Evolutionary conservation across 2,797 vertebrate genomes (phyloP), one percentile per base, ranked within the genome.

Genomic region (Orestias chungarensis): DNA sequence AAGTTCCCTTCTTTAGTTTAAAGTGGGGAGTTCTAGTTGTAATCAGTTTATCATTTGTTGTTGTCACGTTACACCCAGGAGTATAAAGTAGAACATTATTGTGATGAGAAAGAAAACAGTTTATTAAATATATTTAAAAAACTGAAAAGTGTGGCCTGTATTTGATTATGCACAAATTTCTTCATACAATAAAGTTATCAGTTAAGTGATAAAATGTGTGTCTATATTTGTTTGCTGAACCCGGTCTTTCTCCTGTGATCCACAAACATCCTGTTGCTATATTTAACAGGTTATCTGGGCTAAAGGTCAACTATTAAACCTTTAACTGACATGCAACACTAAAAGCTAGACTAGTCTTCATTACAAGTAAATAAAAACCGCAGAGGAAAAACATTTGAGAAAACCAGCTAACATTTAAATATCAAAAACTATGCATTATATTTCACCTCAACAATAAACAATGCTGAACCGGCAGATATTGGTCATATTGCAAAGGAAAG

Each of bases 241-340:
- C 35, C 35, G 14, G 59, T 14, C 59, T 62, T 23, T 11, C 23
- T 11, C 59, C 59, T 62, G 59, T n/a, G 55, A 35, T 29, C 29
- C 54, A 20, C 29, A 33, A 59, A 35, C 31, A 59, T 35, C 55
- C 55, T 35, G 23, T 62, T 25, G 59, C 59, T 62, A 62, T 61
- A 38, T 62, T 62, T 62, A 62, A 25, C 49, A 6, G 6, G n/a
- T 25, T 18, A 11, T 62, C 59, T 62, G 14, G 59, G 33, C 59
- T 40, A 25, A 62, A 40, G 59, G 59, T 40, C 59, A 40, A 38
- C 33, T 14, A 35, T 23, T 62, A 62, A 62, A 62, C 59, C 23
- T 62, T 62, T 40, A 7, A 40, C 10, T 62, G 35, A 40, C 59
- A 3, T 25, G 35, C 4, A 7, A 40, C 12, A 62, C 35, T 62